Percentiles rank a stretch among this genome's conserved stretches.
Conservation (phyloP, 2,797 vertebrate genomes). For the Potorous gilbertii region DNA sequence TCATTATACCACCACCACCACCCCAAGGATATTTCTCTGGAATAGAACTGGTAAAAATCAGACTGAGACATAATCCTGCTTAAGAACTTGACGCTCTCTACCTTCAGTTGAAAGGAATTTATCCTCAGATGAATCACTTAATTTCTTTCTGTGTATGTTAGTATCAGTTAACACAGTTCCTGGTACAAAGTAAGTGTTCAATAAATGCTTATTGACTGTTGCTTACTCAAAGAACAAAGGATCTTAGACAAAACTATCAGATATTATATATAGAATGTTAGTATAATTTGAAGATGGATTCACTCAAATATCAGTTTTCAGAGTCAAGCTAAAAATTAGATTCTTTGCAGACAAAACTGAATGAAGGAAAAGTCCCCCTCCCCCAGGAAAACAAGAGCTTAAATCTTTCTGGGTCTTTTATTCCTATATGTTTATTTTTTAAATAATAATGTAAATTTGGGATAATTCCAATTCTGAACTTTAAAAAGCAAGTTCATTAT, state of each 20-base stretch:
- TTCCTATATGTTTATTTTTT: neutral
- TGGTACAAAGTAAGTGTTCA: neutral
- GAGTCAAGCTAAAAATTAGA: constrained; percentile 8
- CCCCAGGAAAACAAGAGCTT: constrained; percentile 6
- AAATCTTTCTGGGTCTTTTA: neutral
- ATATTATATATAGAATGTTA: constrained; percentile 11
- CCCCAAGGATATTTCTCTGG: neutral
- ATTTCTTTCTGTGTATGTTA: neutral
- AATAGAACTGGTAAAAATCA: neutral
- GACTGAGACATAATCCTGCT: neutral
- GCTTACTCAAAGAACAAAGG: constrained; percentile 9
- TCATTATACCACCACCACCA: neutral
- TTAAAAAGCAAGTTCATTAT: constrained; percentile 19
- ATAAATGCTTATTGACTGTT: constrained; percentile 1
- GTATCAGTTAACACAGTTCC: neutral
- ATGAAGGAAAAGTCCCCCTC: neutral
- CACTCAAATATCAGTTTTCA: constrained; percentile 7
- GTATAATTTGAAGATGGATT: neutral
- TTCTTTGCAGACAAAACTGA: constrained; percentile 22
- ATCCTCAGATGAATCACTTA: neutral
- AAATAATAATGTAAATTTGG: constrained; percentile 9
- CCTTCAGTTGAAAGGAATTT: neutral
- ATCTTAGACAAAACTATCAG: constrained; percentile 10
- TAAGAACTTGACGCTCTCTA: neutral
- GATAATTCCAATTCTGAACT: neutral